phyloP scores from a whole-genome alignment of 2,888 invertebrate species.

The Galerucella nymphaeae region DNA sequence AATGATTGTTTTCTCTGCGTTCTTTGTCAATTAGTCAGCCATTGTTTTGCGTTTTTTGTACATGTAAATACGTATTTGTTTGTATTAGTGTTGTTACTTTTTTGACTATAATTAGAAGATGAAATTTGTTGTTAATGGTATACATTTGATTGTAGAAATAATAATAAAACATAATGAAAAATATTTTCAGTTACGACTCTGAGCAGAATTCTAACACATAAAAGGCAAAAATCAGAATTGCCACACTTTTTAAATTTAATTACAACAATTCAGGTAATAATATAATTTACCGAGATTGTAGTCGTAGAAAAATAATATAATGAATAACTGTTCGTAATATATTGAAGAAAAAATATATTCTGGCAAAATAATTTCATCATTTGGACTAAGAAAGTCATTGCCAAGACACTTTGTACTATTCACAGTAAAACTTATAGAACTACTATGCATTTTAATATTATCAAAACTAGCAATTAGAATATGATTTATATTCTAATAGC shows the following conservation, averaged over 20 bases:
- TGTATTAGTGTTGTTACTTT: no score
- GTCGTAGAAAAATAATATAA: not conserved
- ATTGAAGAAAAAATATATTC: slow-evolving; percentile 13
- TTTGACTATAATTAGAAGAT: no score
- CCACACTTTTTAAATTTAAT: not conserved
- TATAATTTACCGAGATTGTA: not conserved
- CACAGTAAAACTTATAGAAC: slow-evolving; percentile 13
- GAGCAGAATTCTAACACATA: not conserved
- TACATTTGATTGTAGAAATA: no score
- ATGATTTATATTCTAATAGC: not conserved
- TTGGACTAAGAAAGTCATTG: slow-evolving; percentile 18
- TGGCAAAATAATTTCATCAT: slow-evolving; percentile 24
- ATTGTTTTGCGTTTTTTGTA: no score
- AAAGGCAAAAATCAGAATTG: not conserved
- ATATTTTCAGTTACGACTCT: not conserved
- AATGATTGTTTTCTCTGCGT: no score
- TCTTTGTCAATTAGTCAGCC: no score
- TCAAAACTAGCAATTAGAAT: not conserved
- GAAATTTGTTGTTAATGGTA: no score
- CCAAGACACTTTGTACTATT: slow-evolving; percentile 24
- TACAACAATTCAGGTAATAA: not conserved
- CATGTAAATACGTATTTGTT: no score
- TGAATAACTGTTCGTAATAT: not conserved
- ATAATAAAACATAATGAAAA: no score
- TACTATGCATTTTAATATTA: not conserved